phyloP scores from a whole-genome alignment of 2,888 invertebrate species.

The Meghimatium bilineatum region DNA sequence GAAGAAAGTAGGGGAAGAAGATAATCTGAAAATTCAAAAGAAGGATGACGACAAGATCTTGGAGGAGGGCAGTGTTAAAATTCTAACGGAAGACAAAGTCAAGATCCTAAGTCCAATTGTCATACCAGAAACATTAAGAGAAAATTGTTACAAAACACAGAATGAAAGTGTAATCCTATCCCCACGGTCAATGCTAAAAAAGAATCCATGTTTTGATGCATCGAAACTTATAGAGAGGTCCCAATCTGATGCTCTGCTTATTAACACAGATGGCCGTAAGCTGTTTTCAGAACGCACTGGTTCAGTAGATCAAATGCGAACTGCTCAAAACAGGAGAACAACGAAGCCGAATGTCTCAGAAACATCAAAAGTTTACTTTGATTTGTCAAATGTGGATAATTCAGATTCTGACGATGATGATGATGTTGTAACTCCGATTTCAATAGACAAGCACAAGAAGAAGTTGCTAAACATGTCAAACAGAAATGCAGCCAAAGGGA shows the following conservation, averaged over 20 bases:
- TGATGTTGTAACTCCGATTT: slow-evolving; percentile 54
- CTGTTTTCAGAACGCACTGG: slow-evolving; percentile 39
- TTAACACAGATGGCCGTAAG: slow-evolving; percentile 45
- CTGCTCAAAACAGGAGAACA: slow-evolving; percentile 39
- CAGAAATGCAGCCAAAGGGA: slow-evolving; percentile 53
- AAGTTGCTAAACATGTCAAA: slow-evolving; percentile 45
- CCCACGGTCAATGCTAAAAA: slow-evolving; percentile 34
- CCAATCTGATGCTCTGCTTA: slow-evolving; percentile 71
- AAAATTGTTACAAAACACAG: not conserved
- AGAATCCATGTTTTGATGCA: slow-evolving; percentile 54
- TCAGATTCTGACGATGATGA: slow-evolving; percentile 54
- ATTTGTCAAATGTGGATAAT: slow-evolving; percentile 70
- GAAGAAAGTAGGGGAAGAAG: not conserved
- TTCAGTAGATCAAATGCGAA: slow-evolving; percentile 48
- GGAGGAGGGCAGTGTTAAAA: not conserved
- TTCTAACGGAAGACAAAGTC: not conserved
- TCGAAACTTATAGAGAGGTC: slow-evolving; percentile 73
- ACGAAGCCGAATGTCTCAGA: slow-evolving; percentile 68
- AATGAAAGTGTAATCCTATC: slow-evolving; percentile 20
- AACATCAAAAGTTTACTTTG: slow-evolving; percentile 74
- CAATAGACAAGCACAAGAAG: slow-evolving; percentile 43
- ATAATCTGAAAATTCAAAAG: not conserved
- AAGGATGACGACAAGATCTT: too few species aligned
- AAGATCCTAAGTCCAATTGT: not conserved
- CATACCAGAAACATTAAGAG: not conserved